Evolutionary conservation across 1,140 invertebrate species (phyloP), one percentile per base, ranked within the genome.

Genomic region (Stegodyphus mimosarum): DNA sequence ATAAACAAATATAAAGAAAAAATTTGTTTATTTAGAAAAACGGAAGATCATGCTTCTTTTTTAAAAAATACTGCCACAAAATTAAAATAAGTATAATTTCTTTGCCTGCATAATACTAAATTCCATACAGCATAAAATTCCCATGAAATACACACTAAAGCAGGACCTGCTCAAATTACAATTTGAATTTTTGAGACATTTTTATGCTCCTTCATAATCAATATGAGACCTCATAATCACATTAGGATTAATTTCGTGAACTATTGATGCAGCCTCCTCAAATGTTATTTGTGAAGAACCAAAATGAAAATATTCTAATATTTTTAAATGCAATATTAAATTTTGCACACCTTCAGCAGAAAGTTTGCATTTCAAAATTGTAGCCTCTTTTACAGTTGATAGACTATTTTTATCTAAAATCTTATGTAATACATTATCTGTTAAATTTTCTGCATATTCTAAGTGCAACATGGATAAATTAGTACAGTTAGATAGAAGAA

Each of bases 201-300:
- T 33, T 33, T 33, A 33, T 33, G 33, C 33, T 33, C 33, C 33
- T 33, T 33, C 33, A 60, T 51, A 64, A 51, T 67, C 48, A 0
- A 77, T 51, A 66, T 64, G 51, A n/a, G 67, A 53, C 7, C 51
- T 53, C 15, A 80, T 13, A 71, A 80, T 71, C 9, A 80, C 52
- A 7, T 48, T 11, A 55, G 81, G 81, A 76, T 84, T 75, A 55
- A 86, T 63, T 13, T 51, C 48, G 53, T 86, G 83, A 2, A 78
- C 69, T 33, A 86, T 72, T 7, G 10, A 7, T 6, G 75, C 83
- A 18, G 83, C 75, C 7, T 71, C 67, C 52, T 86, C 74, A 52
- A 86, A 72, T 7, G 6, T n/a, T 10, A 78, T 63, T n/a, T 18
- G 11, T 11, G 74, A 63, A 9, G 83, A 86, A 48, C 74, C 72